Conservation (phyloP, 2,797 vertebrate species). For the Serranus cabrilla region DNA sequence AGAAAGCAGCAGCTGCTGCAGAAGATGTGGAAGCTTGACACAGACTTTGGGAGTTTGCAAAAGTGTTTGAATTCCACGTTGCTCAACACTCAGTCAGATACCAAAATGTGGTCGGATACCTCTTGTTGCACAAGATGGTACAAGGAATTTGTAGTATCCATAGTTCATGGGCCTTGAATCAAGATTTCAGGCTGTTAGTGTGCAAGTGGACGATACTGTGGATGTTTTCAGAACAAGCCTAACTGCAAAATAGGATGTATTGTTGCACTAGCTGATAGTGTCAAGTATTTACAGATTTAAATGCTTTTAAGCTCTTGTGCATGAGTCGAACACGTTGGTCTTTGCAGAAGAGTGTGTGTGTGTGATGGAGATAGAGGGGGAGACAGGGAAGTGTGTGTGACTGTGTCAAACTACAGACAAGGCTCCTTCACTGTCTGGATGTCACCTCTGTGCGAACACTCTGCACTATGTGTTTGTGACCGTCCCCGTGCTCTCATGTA, state of each 20-base stretch:
- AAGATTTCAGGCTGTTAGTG: background rate
- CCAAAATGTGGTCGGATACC: background rate
- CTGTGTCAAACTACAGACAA: conserved; percentile 20
- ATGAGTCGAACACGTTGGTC: background rate
- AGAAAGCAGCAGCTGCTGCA: background rate
- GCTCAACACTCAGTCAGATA: background rate
- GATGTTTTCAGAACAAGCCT: background rate
- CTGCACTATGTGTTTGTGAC: conserved; percentile 49
- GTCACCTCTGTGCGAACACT: conserved; percentile 61
- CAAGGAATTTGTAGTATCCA: background rate
- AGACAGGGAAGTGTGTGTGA: background rate
- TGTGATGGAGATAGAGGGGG: background rate
- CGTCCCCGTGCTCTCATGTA: conserved; percentile 43
- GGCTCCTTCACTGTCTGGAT: conserved; percentile 54
- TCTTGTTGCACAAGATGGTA: background rate
- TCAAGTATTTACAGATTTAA: background rate
- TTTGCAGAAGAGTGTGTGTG: background rate
- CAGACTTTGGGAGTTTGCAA: background rate
- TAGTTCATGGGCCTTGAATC: background rate
- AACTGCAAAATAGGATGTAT: background rate
- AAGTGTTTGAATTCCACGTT: background rate
- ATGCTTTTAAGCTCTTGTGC: background rate
- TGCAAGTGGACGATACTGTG: background rate
- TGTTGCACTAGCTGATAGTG: background rate
- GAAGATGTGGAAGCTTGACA: background rate